Evolutionary conservation across 2,113 vertebrate genomes (phyloP).

Genomic region (Phocoena sinus): DNA sequence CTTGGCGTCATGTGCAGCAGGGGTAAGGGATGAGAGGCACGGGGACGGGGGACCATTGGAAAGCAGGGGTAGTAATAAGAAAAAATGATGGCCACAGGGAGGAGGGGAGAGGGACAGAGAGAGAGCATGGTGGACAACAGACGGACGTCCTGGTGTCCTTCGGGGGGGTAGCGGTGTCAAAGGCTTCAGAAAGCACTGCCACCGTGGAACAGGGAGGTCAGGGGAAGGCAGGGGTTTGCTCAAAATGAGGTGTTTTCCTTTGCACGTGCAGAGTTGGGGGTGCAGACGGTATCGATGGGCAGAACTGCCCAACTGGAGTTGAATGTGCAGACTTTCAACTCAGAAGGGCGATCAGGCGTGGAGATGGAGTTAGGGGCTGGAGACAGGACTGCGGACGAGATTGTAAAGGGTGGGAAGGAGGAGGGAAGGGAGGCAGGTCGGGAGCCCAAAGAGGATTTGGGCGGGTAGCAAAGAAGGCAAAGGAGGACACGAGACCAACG

Average conservation of each 20-base stretch:
- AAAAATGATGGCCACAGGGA: neutral
- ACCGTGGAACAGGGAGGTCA: rapidly evolving
- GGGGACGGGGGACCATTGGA: neutral
- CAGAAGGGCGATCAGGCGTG: neutral
- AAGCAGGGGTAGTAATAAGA: neutral
- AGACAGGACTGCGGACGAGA: neutral
- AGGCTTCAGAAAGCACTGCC: neutral
- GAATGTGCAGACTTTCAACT: neutral
- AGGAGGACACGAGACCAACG: neutral
- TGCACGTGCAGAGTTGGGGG: neutral
- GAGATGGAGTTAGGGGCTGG: neutral
- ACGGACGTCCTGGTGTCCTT: neutral
- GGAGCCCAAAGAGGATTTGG: neutral
- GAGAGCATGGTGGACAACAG: neutral
- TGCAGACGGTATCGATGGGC: neutral
- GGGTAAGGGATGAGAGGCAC: neutral
- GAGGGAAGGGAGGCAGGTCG: neutral
- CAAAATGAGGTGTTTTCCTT: neutral
- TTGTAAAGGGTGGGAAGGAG: neutral
- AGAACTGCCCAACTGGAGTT: neutral
- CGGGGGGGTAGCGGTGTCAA: rapidly evolving
- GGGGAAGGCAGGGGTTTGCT: neutral
- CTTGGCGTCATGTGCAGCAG: rapidly evolving
- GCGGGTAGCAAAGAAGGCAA: neutral
- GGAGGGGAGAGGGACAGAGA: neutral